A percentile compares a stretch with the other conserved stretches of the same genome.
Conservation (phyloP, 2,888 invertebrate genomes). For the Chelonus formosanus region DNA sequence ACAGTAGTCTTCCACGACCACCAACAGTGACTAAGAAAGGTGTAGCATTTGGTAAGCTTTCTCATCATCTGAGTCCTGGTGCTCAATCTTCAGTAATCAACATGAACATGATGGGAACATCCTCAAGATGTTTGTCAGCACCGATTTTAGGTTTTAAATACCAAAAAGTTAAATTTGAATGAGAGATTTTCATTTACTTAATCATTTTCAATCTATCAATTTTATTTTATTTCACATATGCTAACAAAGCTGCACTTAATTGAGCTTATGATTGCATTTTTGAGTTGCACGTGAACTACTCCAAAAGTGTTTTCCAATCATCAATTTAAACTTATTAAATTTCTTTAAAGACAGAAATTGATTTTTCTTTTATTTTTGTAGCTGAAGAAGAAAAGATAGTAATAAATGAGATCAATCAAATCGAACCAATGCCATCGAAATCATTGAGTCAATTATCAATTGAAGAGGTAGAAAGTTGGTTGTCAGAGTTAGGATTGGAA, state of each 20-base stretch:
- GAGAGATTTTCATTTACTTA: too few relatives aligned
- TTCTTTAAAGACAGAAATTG: conserved; percentile 8
- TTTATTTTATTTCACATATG: too few relatives aligned
- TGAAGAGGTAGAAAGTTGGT: conserved; percentile 83
- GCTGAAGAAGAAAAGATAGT: conserved; percentile 73
- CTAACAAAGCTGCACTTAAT: too few relatives aligned
- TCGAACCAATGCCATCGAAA: conserved; percentile 49
- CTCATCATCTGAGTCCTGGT: conserved; percentile 50
- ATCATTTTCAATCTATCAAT: too few relatives aligned
- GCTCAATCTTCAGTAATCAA: conserved; percentile 42
- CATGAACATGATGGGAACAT: conserved; percentile 65
- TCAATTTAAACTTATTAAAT: background rate
- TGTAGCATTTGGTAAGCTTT: conserved; percentile 79
- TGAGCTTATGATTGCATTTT: too few relatives aligned
- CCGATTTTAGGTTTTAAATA: conserved; percentile 83
- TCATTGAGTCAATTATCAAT: conserved; percentile 84
- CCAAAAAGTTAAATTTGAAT: background rate
- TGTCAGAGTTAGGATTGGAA: conserved; percentile 79
- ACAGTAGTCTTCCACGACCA: conserved; percentile 81
- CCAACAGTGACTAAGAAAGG: conserved; percentile 69
- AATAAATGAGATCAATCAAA: conserved; percentile 64
- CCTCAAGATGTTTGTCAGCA: conserved; percentile 84
- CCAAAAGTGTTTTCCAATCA: background rate
- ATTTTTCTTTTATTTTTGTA: conserved; percentile 53
- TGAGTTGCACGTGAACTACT: too few relatives aligned